Conservation (phyloP, 2,113 vertebrate genomes). For the Archocentrus centrarchus region DNA sequence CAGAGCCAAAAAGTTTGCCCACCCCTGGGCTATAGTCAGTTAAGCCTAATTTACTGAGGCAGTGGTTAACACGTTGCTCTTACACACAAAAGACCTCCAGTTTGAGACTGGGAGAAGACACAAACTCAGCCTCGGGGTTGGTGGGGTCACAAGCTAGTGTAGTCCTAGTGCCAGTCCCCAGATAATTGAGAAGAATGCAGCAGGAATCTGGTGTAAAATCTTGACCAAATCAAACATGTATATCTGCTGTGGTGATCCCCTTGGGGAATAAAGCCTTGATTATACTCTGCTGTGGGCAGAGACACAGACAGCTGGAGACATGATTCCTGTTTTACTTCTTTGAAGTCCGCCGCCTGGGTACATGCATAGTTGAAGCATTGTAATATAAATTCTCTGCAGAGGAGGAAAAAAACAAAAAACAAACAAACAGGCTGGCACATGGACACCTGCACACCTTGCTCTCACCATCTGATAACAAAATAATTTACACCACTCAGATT, state of each 20-base stretch:
- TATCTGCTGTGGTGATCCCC: not conserved
- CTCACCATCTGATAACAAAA: too few relatives aligned
- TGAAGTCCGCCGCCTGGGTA: not conserved
- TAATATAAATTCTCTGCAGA: not conserved
- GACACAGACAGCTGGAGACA: not conserved
- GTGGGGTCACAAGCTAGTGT: not conserved
- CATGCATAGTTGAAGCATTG: not conserved
- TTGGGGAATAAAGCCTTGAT: not conserved
- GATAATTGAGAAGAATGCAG: not conserved
- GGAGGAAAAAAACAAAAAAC: too few relatives aligned
- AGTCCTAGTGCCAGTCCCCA: not conserved
- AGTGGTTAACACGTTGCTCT: not conserved
- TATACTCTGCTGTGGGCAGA: not conserved
- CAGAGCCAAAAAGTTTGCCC: too few relatives aligned
- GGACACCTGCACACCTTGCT: too few relatives aligned
- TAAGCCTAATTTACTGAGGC: not conserved
- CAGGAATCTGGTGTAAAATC: conserved; percentile 1
- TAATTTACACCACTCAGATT: too few relatives aligned
- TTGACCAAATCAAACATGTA: not conserved
- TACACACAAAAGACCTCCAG: not conserved
- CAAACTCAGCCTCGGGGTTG: not conserved
- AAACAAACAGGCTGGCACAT: too few relatives aligned
- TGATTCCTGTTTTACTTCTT: not conserved
- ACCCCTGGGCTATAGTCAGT: not conserved
- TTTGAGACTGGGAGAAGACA: not conserved